Base-by-base conservation (phyloP, 2,888 invertebrate genomes). In the Erannis defoliaria region DNA sequence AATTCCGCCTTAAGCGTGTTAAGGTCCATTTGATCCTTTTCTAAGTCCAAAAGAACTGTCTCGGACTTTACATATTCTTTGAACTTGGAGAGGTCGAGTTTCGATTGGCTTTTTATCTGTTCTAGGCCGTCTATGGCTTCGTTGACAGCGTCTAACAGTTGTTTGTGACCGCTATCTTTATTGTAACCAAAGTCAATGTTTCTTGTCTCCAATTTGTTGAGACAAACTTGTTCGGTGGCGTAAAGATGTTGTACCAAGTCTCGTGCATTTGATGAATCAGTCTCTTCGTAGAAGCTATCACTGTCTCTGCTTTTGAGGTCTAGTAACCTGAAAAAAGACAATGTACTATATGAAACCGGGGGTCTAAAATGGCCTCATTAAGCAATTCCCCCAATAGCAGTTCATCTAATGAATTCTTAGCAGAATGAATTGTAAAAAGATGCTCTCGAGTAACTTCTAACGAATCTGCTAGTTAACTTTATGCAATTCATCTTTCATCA, bases 121-220 rank as follows among this genome's bases (percentile, higher is more conserved):
- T 86, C 86, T 1, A 93, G 66, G 0, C 90, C 90, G 0, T 85
- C 80, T 0, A 91, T 82, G 0, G 92, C 88, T 42, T 93, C 90
- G 0, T 82, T 86, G 0, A 93, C 89, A 0, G 91, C 90, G 0
- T 92, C 88, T 1, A 92, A 48, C 0, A 93, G 64, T 55, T 92
- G 87, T 43, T 85, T 80, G 54, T 90, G 90, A 0, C 92, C 91
- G 0, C 79, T 81, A 0, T 79, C 76, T 21, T 88, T 82, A 19
- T 84, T 70, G 50, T 84, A 90, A 0, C 93, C 93, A 49, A 93
- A 87, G 29, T 92, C 88, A 0, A 93, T 78, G 9, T 90, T 88
- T 55, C 84, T 88, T 0, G 85, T 81, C 23, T 85, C 77, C 0
- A 93, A 70, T 50, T 80, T 86, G 64, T 93, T 83, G 0, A 93